Conservation (phyloP, 2,888 invertebrate species). For the Orgyia antiqua region DNA sequence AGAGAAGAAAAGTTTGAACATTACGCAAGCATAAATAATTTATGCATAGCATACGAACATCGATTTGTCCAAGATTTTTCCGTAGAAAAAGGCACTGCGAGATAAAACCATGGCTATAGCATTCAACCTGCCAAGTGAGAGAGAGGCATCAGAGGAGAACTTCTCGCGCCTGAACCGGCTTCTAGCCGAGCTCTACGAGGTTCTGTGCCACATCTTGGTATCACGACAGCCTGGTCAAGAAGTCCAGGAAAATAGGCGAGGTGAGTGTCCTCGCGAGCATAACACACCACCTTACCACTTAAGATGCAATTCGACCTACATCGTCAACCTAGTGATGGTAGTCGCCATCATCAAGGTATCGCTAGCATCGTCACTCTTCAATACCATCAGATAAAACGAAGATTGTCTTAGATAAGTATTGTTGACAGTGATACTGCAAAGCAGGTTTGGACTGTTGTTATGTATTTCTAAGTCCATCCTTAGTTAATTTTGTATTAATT, state of each 20-base stretch:
- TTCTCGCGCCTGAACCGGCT: slow-evolving; percentile 78
- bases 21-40: slow-evolving; percentile 55
- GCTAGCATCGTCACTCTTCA: slow-evolving; percentile 72
- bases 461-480: slow-evolving; percentile 72
- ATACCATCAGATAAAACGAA: slow-evolving; percentile 73
- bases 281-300: slow-evolving; percentile 75
- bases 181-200: slow-evolving; percentile 75
- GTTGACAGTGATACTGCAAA: slow-evolving; percentile 74
- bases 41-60: slow-evolving; percentile 69
- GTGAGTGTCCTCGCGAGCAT: slow-evolving; percentile 74
- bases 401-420: slow-evolving; percentile 63
- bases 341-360: slow-evolving; percentile 74
- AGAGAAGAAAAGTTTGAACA: slow-evolving; percentile 30
- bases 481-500: slow-evolving; percentile 43
- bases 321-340: slow-evolving; percentile 75
- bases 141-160: slow-evolving; percentile 76
- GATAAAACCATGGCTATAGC: slow-evolving; percentile 77
- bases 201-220: slow-evolving; percentile 76
- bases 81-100: slow-evolving; percentile 56
- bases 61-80: slow-evolving; percentile 65
- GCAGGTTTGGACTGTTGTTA: slow-evolving; percentile 74
- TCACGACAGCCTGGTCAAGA: slow-evolving; percentile 71
- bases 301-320: slow-evolving; percentile 79
- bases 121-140: slow-evolving; percentile 76
- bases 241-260: slow-evolving; percentile 68